Conservation (phyloP, 1,140 invertebrate genomes). For the Aphaenogaster floridana region DNA sequence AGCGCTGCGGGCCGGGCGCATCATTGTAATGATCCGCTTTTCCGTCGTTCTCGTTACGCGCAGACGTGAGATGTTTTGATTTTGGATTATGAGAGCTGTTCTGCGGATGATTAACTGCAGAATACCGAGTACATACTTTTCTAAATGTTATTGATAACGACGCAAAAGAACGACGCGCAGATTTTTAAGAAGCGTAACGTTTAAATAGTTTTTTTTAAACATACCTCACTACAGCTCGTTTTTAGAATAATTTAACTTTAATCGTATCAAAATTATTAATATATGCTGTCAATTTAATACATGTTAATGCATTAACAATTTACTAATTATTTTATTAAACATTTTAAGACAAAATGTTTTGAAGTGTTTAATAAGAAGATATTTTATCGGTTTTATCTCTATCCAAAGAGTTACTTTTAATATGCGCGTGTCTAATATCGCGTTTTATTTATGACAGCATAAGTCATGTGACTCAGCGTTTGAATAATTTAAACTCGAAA, state of each 20-base stretch:
- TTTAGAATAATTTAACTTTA: background rate
- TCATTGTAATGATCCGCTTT: conserved; percentile 73
- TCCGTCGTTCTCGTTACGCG: conserved; percentile 59
- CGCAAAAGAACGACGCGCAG: background rate
- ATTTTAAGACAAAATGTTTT: background rate
- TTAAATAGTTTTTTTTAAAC: background rate
- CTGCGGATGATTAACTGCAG: conserved; percentile 31
- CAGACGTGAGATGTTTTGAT: conserved; percentile 58
- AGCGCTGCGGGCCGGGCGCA: conserved; percentile 49
- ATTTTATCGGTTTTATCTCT: background rate
- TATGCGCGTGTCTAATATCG: background rate
- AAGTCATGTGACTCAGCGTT: conserved; percentile 32
- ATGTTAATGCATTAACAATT: background rate
- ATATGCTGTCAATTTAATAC: background rate
- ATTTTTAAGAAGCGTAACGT: background rate
- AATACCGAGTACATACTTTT: background rate
- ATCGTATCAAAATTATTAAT: background rate
- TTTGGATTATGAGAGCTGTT: conserved; percentile 45
- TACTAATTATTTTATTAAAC: background rate
- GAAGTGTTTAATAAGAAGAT: background rate
- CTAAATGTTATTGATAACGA: background rate
- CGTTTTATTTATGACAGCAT: conserved; percentile 6
- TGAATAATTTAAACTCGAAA: conserved; percentile 9
- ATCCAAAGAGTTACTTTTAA: conserved; percentile 1
- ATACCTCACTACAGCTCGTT: background rate